phyloP scores from a whole-genome alignment of 2,113 vertebrate genomes.

The Ictalurus furcatus region DNA sequence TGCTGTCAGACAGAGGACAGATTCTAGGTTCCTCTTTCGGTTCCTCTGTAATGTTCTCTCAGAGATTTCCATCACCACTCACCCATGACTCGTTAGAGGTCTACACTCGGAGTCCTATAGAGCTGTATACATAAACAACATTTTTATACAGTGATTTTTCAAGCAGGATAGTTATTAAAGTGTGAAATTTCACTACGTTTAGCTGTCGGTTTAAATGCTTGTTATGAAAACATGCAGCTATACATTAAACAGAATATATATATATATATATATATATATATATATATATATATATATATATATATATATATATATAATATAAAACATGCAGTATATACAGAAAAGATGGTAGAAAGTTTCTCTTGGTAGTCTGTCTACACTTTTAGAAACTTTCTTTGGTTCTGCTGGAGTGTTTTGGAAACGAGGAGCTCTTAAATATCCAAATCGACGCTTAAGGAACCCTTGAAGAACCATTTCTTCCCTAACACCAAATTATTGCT shows the following conservation, averaged over 20 bases:
- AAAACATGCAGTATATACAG: too few species aligned
- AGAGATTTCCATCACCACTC: background rate
- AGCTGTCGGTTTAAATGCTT: too few species aligned
- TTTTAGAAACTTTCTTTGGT: background rate
- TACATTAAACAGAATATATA: background rate
- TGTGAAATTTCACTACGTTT: too few species aligned
- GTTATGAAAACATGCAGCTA: background rate
- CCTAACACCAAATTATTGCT: background rate
- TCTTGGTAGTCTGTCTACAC: background rate
- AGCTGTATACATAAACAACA: background rate
- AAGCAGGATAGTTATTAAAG: too few species aligned
- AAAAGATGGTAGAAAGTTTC: background rate
- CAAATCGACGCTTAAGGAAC: background rate
- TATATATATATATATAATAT: background rate
- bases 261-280: background rate
- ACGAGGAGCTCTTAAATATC: background rate
- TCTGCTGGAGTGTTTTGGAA: background rate
- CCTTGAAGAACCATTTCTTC: background rate
- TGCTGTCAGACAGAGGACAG: too few species aligned
- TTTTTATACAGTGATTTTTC: too few species aligned
- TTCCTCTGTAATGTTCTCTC: background rate
- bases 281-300: background rate
- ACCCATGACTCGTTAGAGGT: background rate
- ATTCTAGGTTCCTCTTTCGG: background rate
- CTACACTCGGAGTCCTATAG: background rate